Percentiles rank a stretch among this genome's conserved stretches.
Conservation (phyloP, 2,888 invertebrate species). For the Caenorhabditis virilis region DNA sequence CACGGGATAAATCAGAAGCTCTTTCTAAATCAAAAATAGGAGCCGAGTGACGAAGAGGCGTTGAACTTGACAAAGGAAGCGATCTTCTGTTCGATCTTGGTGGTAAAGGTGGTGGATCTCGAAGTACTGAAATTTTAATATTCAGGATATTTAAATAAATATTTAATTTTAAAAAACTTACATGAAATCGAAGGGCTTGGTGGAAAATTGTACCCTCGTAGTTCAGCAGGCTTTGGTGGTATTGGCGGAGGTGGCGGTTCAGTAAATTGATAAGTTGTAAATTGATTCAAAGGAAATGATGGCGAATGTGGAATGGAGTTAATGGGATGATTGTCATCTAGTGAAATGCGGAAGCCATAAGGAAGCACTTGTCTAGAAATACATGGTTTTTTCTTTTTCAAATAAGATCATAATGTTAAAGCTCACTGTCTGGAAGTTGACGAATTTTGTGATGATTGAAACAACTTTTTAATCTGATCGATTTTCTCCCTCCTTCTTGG, state of each 20-base stretch:
- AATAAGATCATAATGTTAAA: background rate
- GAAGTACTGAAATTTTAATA: background rate
- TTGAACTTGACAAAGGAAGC: slow-evolving; percentile 8
- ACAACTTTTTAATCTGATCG: slow-evolving; percentile 49
- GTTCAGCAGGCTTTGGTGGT: slow-evolving; percentile 23
- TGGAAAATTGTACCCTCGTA: slow-evolving; percentile 12
- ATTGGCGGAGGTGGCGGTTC: slow-evolving; percentile 1
- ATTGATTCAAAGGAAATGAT: slow-evolving; percentile 9
- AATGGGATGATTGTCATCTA: slow-evolving; percentile 6
- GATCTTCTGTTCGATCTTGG: slow-evolving; percentile 10
- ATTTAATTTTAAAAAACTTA: slow-evolving; percentile 4
- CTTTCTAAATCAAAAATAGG: slow-evolving; percentile 4
- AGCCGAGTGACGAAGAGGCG: slow-evolving; percentile 24
- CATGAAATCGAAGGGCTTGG: slow-evolving; percentile 13
- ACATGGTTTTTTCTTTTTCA: background rate
- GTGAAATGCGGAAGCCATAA: background rate
- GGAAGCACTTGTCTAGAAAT: slow-evolving; percentile 5
- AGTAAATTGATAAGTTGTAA: slow-evolving; percentile 4
- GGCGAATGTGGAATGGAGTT: slow-evolving; percentile 7
- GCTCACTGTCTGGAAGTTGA: background rate
- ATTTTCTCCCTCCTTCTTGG: slow-evolving; percentile 40
- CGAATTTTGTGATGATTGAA: slow-evolving; percentile 10
- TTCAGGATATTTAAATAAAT: background rate
- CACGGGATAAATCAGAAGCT: slow-evolving; percentile 11
- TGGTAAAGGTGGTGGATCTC: slow-evolving; percentile 24